Evolutionary conservation across 2,113 vertebrate genomes (phyloP).

Genomic region (Sprattus sprattus): DNA sequence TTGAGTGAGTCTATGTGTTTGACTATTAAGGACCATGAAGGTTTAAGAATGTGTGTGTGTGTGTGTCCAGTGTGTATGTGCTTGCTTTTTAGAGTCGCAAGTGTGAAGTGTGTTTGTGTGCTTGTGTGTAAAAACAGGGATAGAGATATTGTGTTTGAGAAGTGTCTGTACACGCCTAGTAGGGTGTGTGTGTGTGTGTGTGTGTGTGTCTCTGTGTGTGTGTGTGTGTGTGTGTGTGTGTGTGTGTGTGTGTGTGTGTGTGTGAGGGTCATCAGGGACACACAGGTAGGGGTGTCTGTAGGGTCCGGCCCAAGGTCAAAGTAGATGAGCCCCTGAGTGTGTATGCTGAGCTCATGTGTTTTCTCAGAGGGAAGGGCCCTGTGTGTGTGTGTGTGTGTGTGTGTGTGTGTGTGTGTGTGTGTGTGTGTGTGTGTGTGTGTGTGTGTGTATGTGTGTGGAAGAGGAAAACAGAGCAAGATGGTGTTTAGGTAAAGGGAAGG

Average conservation of each 20-base stretch:
- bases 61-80: no score
- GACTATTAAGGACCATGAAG: no score
- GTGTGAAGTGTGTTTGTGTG: constrained; percentile 21
- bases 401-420: constrained; percentile 36
- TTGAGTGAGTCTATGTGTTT: no score
- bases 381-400: no score
- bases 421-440: background rate
- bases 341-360: constrained; percentile 55
- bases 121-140: background rate
- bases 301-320: constrained; percentile 35
- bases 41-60: no score
- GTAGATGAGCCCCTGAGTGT: constrained; percentile 22
- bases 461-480: no score
- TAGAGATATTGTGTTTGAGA: no score
- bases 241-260: constrained; percentile 25
- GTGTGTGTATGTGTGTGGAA: no score
- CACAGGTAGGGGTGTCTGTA: constrained; percentile 26
- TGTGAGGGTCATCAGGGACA: constrained; percentile 32
- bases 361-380: constrained; percentile 46
- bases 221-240: background rate
- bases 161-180: no score
- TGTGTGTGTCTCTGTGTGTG: background rate
- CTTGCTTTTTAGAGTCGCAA: background rate
- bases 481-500: no score
- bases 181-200: background rate